Evolutionary conservation across 2,888 invertebrate species (phyloP), one percentile per base, ranked within the genome.

Genomic region (Temnothorax ravouxi): DNA sequence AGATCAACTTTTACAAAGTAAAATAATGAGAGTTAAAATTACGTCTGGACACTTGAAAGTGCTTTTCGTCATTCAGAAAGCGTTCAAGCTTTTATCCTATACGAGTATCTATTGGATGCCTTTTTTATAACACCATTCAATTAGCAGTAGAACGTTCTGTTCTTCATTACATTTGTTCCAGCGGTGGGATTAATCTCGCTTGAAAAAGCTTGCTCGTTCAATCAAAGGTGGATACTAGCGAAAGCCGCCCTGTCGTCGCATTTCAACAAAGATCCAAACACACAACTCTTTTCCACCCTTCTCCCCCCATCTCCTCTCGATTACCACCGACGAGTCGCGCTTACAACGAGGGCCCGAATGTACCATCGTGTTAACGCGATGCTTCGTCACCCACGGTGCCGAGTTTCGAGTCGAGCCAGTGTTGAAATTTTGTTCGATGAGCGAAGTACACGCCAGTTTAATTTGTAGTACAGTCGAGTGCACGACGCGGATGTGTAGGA

Each of bases 391-490:
- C 90, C 88, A 74, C 84, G 83, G 89, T 75, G 89, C 76, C 80
- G 87, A 85, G 88, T 86, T 88, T 86, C 89, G 86, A 87, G 90
- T 88, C 89, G 89, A 88, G 88, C 87, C 84, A 82, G 86, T 90
- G 89, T 91, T 88, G 90, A 90, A 90, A 90, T 90, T 90, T 91
- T 87, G 91, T 89, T 87, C 90, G 88, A 90, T 90, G 90, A 90
- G 87, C 89, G 88, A 87, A 91, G 86, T 90, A 90, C 90, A 89
- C 77, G 88, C 82, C 66, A 87, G 89, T 90, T 90, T 90, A 90
- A 90, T 90, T 91, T 90, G 91, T 89, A 89, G 86, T 91, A 88
- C 85, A 86, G 84, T 77, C 83, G 84, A 87, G 84, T 81, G 86
- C 59, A 81, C 84, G 85, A 81, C 66, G 82, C 75, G 84, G 83